Evolutionary conservation across 1,140 invertebrate species (phyloP).

Genomic region (Plutomurus gul): DNA sequence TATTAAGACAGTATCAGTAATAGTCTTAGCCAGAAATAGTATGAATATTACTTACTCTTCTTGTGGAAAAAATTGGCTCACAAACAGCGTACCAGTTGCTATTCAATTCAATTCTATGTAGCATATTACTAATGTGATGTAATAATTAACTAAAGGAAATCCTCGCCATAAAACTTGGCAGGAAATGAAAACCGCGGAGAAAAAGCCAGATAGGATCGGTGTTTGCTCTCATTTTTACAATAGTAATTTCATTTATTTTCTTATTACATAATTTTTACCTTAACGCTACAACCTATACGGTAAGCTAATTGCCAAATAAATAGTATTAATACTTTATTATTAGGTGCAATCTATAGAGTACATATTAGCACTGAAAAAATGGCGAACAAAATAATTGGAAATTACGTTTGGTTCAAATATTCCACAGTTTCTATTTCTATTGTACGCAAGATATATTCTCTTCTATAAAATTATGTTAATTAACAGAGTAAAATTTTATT

Average conservation of each 20-base stretch:
- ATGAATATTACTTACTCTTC: no score
- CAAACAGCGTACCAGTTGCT: background rate
- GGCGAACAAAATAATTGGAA: background rate
- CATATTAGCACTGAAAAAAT: background rate
- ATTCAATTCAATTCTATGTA: no score
- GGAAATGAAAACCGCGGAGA: slow-evolving; percentile 13
- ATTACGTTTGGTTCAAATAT: background rate
- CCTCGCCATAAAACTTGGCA: background rate
- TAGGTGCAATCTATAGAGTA: no score
- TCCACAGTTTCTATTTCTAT: background rate
- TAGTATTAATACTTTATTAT: no score
- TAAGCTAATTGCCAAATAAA: no score
- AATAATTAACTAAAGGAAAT: slow-evolving; percentile 9
- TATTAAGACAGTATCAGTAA: no score
- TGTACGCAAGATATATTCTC: background rate
- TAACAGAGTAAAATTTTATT: background rate
- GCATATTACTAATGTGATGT: no score
- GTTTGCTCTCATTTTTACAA: background rate
- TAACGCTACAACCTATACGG: no score
- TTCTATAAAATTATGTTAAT: background rate
- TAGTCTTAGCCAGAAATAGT: no score
- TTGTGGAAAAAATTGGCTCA: no score
- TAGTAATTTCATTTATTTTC: background rate
- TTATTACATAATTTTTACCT: background rate
- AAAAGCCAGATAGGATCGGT: background rate